Conservation (phyloP, 2,888 invertebrate genomes). For the Eurytoma californica region DNA sequence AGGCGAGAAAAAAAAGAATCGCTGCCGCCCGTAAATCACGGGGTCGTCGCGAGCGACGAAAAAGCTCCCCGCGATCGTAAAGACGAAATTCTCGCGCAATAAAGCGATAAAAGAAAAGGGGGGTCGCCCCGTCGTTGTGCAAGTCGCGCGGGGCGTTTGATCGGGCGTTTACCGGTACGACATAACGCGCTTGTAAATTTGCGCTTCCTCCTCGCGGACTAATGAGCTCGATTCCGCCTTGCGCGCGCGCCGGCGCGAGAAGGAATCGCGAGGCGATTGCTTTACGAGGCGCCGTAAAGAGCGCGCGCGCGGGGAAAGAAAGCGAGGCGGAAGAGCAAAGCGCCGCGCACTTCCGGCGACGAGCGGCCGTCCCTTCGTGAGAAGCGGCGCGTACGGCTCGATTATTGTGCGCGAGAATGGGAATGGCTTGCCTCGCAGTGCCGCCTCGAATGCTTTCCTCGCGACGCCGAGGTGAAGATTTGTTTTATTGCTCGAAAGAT, state of each 20-base stretch:
- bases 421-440: not conserved
- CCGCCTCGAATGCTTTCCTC: constrained; percentile 25
- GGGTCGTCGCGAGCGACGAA: constrained; percentile 20
- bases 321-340: constrained; percentile 19
- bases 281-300: constrained; percentile 40
- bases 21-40: constrained; percentile 28
- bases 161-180: constrained; percentile 19
- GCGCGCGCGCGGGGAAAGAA: not conserved
- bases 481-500: not conserved
- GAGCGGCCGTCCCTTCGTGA: not conserved
- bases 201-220: constrained; percentile 29
- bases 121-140: not conserved
- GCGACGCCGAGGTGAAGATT: not conserved
- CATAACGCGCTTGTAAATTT: constrained; percentile 33
- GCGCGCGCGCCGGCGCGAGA: constrained; percentile 6
- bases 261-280: constrained; percentile 25
- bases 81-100: constrained; percentile 20
- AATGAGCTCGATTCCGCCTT: constrained; percentile 38
- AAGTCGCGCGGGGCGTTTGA: not conserved
- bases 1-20: not conserved
- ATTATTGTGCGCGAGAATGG: not conserved
- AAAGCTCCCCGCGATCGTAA: constrained; percentile 19
- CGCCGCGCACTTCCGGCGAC: constrained; percentile 11
- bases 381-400: not conserved
- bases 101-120: constrained; percentile 41